phyloP scores from a whole-genome alignment of 2,888 invertebrate genomes.

The Tanaodytes sp. region DNA sequence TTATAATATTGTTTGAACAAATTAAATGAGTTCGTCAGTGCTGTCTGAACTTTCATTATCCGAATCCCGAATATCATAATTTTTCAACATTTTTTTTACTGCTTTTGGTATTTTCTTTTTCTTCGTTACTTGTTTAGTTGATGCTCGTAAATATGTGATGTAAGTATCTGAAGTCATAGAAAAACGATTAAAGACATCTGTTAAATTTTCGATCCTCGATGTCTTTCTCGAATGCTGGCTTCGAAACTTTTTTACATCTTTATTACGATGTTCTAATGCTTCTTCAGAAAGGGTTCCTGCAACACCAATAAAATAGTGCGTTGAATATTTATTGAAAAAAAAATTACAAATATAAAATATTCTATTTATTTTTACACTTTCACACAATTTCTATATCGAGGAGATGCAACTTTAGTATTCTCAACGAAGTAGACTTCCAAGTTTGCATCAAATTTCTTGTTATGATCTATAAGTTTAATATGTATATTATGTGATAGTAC shows the following conservation, averaged over 20 bases:
- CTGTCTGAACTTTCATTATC: not conserved
- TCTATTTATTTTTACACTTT: no score
- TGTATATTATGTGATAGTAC: no score
- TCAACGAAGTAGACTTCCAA: no score
- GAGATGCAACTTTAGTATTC: no score
- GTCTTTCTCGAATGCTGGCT: slow-evolving; percentile 14
- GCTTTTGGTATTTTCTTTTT: not conserved
- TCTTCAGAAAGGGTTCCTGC: no score
- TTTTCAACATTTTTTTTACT: not conserved
- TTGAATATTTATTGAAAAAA: not conserved
- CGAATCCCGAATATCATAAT: not conserved
- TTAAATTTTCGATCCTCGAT: slow-evolving; percentile 15
- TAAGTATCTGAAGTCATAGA: slow-evolving; percentile 20
- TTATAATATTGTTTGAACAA: no score
- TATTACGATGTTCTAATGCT: slow-evolving; percentile 29
- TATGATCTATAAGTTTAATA: no score
- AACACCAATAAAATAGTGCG: no score
- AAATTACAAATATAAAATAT: no score
- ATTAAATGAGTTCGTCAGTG: no score
- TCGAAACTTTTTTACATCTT: slow-evolving; percentile 24
- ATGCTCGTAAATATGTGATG: slow-evolving; percentile 8
- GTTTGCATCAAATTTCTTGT: no score
- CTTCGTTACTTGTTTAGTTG: slow-evolving; percentile 7
- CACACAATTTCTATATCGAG: no score
- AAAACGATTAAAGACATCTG: slow-evolving; percentile 25